Conservation (phyloP, 1,140 invertebrate genomes). For the Archegozetes longisetosus region DNA sequence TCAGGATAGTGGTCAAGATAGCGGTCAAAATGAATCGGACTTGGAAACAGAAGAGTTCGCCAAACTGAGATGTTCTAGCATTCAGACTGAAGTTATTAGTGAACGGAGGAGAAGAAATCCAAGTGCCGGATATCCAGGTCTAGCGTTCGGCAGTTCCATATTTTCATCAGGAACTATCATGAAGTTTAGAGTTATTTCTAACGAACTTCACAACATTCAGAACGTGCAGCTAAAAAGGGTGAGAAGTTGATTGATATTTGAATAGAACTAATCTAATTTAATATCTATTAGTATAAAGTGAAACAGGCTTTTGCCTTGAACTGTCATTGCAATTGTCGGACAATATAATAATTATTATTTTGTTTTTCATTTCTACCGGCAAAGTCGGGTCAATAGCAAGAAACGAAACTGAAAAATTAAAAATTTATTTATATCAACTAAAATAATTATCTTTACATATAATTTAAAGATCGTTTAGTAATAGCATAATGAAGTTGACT, state of each 20-base stretch:
- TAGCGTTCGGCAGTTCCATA: slow-evolving; percentile 73
- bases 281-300: no score
- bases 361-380: no score
- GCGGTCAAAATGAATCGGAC: background rate
- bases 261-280: no score
- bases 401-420: no score
- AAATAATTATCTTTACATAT: no score
- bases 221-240: slow-evolving; percentile 90
- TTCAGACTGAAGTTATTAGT: slow-evolving; percentile 65
- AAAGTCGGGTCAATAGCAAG: no score
- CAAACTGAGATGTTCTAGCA: slow-evolving; percentile 59
- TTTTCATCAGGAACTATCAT: slow-evolving; percentile 86
- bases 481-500: no score
- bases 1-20: background rate
- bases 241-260: slow-evolving; percentile 22
- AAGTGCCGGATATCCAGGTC: slow-evolving; percentile 75
- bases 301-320: no score
- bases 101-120: slow-evolving; percentile 42
- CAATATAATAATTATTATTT: no score
- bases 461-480: no score
- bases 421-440: no score
- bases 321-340: no score
- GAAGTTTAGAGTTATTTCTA: slow-evolving; percentile 89
- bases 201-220: slow-evolving; percentile 93
- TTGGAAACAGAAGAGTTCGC: slow-evolving; percentile 5